Conservation (phyloP, 2,113 vertebrate species). For the Eurypyga helias region DNA sequence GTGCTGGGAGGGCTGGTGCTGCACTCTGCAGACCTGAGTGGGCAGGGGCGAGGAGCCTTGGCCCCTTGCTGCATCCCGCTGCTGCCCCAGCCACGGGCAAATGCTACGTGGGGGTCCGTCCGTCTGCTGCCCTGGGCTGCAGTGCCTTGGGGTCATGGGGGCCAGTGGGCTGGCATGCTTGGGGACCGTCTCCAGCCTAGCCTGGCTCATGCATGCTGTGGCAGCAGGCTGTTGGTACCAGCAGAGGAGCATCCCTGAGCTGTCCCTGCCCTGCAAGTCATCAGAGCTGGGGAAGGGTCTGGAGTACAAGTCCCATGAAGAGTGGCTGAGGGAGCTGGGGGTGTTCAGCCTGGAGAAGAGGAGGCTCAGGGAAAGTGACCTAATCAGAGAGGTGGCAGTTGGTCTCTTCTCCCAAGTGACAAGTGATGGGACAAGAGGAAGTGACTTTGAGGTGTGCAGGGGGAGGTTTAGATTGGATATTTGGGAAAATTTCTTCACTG, state of each 20-base stretch:
- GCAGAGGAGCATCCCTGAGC: neutral
- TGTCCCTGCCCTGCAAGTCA: neutral
- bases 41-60: neutral
- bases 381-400: too few relatives aligned
- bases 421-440: too few relatives aligned
- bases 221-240: neutral
- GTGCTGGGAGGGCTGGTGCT: neutral
- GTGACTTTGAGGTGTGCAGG: too few relatives aligned
- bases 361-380: too few relatives aligned
- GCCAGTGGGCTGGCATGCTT: rapidly evolving
- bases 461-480: too few relatives aligned
- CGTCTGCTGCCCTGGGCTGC: neutral
- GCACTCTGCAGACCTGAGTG: neutral
- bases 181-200: neutral
- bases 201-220: neutral
- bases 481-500: too few relatives aligned
- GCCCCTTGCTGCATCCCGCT: neutral
- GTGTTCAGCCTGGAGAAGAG: too few relatives aligned
- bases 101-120: neutral
- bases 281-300: too few relatives aligned
- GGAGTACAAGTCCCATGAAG: too few relatives aligned
- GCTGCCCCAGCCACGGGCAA: neutral
- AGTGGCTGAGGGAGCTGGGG: too few relatives aligned
- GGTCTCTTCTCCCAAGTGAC: too few relatives aligned
- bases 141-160: too few relatives aligned